Percentiles rank a stretch among this genome's conserved stretches.
phyloP scores from a whole-genome alignment of 2,797 vertebrate genomes.

The Sebastes glaucus region DNA sequence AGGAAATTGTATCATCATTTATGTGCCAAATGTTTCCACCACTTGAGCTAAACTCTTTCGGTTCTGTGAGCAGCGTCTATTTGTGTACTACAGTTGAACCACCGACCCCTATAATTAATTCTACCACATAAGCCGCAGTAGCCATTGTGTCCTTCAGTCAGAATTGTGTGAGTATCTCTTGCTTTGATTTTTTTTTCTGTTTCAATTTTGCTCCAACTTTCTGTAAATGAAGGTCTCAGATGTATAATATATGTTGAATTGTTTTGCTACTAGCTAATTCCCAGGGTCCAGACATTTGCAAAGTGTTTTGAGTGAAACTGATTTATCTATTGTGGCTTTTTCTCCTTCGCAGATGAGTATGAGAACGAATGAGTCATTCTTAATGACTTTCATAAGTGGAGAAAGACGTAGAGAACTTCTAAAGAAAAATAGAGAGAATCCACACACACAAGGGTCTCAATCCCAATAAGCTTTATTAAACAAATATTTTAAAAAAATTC shows the following conservation, averaged over 20 bases:
- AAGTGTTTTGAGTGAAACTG: background rate
- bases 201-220: background rate
- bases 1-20: background rate
- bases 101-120: background rate
- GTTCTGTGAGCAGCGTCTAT: background rate
- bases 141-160: background rate
- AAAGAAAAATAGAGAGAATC: too few relatives aligned
- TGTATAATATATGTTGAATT: background rate
- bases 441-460: background rate
- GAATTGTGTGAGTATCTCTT: background rate
- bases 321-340: background rate
- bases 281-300: background rate
- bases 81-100: background rate
- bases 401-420: background rate
- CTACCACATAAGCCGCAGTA: background rate
- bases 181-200: background rate
- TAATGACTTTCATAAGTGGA: background rate
- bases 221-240: background rate
- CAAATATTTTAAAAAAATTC: too few relatives aligned
- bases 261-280: background rate
- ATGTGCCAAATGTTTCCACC: background rate
- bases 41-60: background rate
- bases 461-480: background rate
- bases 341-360: background rate
- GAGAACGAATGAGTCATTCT: background rate